A percentile compares a stretch with the other conserved stretches of the same genome.
Evolutionary conservation across 1,140 invertebrate species (phyloP).

Genomic region (Ctenoplectra terminalis): DNA sequence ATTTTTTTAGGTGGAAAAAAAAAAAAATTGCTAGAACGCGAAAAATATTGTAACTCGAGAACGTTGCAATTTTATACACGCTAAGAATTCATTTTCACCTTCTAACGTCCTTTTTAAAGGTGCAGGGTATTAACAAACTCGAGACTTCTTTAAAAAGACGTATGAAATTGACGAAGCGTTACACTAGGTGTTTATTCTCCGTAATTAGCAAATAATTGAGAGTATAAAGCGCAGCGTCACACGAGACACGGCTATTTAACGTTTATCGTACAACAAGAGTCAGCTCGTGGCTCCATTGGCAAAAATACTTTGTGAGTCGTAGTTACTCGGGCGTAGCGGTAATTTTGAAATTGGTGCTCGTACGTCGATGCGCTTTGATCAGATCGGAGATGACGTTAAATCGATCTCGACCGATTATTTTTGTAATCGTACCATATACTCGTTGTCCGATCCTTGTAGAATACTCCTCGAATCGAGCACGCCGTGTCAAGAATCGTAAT

Average conservation of each 20-base stretch:
- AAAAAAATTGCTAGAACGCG: not conserved
- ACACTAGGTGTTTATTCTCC: not conserved
- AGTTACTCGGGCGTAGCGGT: not conserved
- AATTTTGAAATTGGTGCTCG: not conserved
- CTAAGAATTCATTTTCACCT: not conserved
- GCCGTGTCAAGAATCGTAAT: too few species aligned
- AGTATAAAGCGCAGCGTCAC: not conserved
- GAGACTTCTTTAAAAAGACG: not conserved
- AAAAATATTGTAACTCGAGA: not conserved
- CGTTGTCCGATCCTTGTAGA: not conserved
- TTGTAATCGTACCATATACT: not conserved
- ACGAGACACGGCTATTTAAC: not conserved
- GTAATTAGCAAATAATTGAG: not conserved
- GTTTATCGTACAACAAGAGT: not conserved
- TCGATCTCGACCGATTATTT: not conserved
- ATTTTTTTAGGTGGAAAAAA: slow-evolving; percentile 1
- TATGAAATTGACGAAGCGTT: not conserved
- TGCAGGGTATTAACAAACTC: not conserved
- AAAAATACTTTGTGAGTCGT: slow-evolving; percentile 7
- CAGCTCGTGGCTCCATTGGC: not conserved
- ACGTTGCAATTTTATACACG: not conserved
- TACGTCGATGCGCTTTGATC: not conserved
- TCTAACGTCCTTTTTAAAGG: not conserved
- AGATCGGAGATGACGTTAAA: not conserved
- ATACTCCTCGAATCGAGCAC: not conserved